Base-by-base conservation (phyloP, 2,113 vertebrate genomes). In the Malurus elegans region DNA sequence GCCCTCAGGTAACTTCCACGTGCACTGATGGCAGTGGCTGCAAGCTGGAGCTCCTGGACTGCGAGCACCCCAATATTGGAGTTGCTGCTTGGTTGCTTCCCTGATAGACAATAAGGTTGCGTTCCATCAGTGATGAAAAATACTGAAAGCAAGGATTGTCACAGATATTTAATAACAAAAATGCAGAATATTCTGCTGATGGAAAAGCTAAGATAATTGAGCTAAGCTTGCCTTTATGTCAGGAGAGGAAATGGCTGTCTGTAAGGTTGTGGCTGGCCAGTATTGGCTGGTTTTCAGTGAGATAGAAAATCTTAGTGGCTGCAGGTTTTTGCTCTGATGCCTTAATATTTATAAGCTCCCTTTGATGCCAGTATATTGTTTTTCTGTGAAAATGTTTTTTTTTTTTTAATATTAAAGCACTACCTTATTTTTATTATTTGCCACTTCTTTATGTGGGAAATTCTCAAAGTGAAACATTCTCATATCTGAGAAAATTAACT, bases 41-140 rank as follows among this genome's bases (percentile, higher is more conserved):
- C 0, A 0, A 64, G 40, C 23, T 0, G 0, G 34, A 50, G 10
- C 16, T 18, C 16, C 23, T 2, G 15, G 29, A 15, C 36, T 56
- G 29, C 0, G 0, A 44, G 26, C 51, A 44, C 23, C 24, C 21
- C 3, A 1, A 3, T 48, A 25, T 0, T 50, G 66, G 51, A n/a
- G 23, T 31, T 82, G 29, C 57, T 50, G 8, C 18, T 78, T 79
- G 9, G 3, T 51, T 74, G 10, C 53, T 81, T 75, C 61, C 44
- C 40, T 74, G 4, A 29, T 12, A 56, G 17, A 34, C 34, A 66
- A 1, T n/a, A 31, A 31, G 3, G 7, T 60, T 29, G 48, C 47
- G 28, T 48, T 48, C 38, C 10, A 10, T 73, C 40, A 44, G 23
- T 34, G 29, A 28, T 60, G 40, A 61, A 83, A 61, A 67, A 38